Percentiles rank a stretch among this genome's conserved stretches.
Conservation (phyloP, 2,113 vertebrate genomes). For the Cervus canadensis region DNA sequence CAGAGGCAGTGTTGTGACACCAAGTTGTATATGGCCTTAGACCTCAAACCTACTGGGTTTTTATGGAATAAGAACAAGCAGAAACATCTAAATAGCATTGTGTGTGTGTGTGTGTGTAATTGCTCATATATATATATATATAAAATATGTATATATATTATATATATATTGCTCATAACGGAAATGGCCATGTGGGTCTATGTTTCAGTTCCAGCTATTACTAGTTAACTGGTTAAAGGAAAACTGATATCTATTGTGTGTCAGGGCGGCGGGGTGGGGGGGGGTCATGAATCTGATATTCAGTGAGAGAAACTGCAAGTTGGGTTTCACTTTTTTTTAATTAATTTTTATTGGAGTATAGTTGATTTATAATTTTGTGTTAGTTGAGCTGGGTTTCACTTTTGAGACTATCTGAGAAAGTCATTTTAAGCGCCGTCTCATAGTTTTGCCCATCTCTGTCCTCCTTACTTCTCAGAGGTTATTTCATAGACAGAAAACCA, state of each 20-base stretch:
- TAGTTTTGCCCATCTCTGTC: neutral
- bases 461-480: neutral
- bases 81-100: neutral
- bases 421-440: neutral
- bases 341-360: neutral
- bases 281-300: neutral
- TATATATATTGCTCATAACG: neutral
- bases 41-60: neutral
- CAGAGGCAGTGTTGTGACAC: neutral
- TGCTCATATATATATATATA: neutral
- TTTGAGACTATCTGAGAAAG: neutral
- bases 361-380: no score
- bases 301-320: neutral
- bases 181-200: neutral
- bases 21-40: neutral
- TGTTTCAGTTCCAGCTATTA: neutral
- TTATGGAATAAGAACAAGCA: neutral
- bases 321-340: neutral
- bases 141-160: neutral
- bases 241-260: neutral
- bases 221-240: neutral
- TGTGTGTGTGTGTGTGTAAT: neutral
- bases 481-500: neutral
- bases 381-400: neutral
- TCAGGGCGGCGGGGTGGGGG: fast-evolving